Conservation (phyloP, 1,140 invertebrate genomes). For the Caerostris extrusa region DNA sequence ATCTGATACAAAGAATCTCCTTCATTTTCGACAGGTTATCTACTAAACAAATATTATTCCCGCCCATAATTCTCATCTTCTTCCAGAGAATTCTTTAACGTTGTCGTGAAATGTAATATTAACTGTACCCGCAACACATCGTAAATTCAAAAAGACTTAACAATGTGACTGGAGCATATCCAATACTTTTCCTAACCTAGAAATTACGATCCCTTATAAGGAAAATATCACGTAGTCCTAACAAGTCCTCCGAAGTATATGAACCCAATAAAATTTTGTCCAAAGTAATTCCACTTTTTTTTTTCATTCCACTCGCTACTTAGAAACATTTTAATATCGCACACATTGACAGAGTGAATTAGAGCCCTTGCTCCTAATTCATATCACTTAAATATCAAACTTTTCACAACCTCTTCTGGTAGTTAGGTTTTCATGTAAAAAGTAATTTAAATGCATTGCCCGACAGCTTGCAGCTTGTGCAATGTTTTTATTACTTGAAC, state of each 20-base stretch:
- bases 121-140: not conserved
- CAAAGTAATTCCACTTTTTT: no score
- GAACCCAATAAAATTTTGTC: no score
- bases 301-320: no score
- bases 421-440: not conserved
- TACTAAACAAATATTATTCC: no score
- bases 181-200: not conserved
- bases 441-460: not conserved
- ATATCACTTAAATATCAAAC: not conserved
- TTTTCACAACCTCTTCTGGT: not conserved
- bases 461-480: not conserved
- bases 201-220: not conserved
- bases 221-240: no score
- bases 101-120: not conserved
- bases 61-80: no score
- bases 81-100: not conserved
- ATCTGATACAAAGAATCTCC: no score
- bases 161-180: not conserved
- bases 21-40: no score
- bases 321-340: not conserved
- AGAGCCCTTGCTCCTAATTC: not conserved
- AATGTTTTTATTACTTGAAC: not conserved
- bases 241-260: no score
- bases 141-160: not conserved
- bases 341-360: not conserved